Percentiles rank a stretch among this genome's conserved stretches.
These are phyloP conservation scores for Yponomeuta malinellus DNA, from an alignment of 2,888 invertebrate genomes.

Conservation along the genomic window DNA sequence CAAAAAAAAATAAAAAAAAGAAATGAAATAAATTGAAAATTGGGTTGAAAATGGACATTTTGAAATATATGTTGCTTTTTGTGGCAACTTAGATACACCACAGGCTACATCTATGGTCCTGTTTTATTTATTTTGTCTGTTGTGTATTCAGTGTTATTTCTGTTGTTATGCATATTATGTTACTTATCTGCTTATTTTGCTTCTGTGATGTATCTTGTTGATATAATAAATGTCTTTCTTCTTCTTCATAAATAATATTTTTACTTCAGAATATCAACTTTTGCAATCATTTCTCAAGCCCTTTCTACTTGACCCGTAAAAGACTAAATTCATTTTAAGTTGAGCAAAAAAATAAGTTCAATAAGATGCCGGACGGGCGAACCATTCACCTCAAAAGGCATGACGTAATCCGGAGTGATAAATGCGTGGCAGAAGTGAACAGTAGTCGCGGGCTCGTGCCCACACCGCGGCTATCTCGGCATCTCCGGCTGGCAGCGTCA, in stretches of 20 bases:
- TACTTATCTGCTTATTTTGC: no score
- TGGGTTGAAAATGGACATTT: no score
- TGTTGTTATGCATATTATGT: no score
- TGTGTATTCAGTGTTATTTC: no score
- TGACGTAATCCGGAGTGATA: constrained; percentile 26
- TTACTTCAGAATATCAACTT: background rate
- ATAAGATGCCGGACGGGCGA: background rate
- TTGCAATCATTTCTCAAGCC: background rate
- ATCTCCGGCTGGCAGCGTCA: constrained; percentile 34
- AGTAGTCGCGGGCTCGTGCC: constrained; percentile 52
- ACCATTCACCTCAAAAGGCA: constrained; percentile 16
- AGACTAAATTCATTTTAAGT: background rate
- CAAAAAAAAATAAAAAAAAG: no score
- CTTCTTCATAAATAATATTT: background rate
- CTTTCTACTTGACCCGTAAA: background rate
- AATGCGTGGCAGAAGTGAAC: constrained; percentile 29
- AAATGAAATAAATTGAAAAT: no score
- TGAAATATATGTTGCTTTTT: no score
- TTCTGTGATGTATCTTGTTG: no score
- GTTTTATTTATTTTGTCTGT: no score
- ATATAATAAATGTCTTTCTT: no score
- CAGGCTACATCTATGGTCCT: no score
- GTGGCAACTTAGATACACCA: no score
- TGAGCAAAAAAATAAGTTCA: background rate
- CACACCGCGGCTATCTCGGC: constrained; percentile 16